Evolutionary conservation across 2,797 vertebrate genomes (phyloP).

Genomic region (Bufotes viridis): DNA sequence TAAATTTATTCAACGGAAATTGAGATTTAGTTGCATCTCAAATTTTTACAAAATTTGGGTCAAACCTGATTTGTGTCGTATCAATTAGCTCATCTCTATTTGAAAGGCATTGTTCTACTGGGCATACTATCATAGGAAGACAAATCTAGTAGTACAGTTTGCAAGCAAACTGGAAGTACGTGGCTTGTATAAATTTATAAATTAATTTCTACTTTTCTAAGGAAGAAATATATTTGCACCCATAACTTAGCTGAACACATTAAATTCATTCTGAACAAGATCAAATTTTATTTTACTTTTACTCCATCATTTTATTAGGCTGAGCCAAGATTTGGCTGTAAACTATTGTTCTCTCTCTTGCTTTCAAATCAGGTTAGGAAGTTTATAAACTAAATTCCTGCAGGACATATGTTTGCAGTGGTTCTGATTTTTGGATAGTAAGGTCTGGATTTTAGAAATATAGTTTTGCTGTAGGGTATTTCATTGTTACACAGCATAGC

Average conservation of each 20-base stretch:
- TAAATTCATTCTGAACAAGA: slow-evolving; percentile 2
- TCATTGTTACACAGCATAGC: neutral
- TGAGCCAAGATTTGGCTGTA: neutral
- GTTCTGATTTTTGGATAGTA: neutral
- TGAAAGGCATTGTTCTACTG: neutral
- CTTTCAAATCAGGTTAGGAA: slow-evolving; percentile 23
- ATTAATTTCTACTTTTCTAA: neutral
- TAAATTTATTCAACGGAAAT: too few species aligned
- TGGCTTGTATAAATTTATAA: neutral
- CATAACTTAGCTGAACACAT: slow-evolving; percentile 3
- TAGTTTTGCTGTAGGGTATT: neutral
- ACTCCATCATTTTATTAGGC: slow-evolving; percentile 21
- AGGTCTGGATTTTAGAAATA: neutral
- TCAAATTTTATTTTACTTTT: slow-evolving; percentile 9
- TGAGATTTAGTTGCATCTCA: too few species aligned
- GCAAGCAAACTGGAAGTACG: neutral
- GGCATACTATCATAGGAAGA: neutral
- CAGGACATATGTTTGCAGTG: neutral
- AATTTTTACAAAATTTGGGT: too few species aligned
- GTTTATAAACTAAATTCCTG: slow-evolving; percentile 42
- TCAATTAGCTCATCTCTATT: neutral
- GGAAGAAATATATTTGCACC: neutral
- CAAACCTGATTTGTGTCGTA: too few species aligned
- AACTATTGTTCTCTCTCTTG: slow-evolving; percentile 1
- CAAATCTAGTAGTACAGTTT: neutral